A percentile compares a stretch with the other conserved stretches of the same genome.
These are phyloP conservation scores for Poeciliopsis paucimaculata DNA, from an alignment of 2,797 vertebrate genomes.

Conservation along the genomic window DNA sequence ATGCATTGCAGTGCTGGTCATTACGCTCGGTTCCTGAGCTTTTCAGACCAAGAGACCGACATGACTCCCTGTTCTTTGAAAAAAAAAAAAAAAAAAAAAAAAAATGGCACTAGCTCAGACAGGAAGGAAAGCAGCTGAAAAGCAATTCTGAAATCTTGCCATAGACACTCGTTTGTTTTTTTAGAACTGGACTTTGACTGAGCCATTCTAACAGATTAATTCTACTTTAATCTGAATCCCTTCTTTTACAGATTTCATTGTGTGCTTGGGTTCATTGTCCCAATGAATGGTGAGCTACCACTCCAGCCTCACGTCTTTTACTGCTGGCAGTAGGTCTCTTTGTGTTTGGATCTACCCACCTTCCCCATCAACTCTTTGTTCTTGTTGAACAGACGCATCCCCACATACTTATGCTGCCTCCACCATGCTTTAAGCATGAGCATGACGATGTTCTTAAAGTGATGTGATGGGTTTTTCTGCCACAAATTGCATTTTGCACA, in stretches of 20 bases:
- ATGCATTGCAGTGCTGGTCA: slow-evolving; percentile 13
- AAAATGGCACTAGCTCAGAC: background rate
- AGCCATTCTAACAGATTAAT: background rate
- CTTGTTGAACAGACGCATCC: background rate
- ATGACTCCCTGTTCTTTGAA: background rate
- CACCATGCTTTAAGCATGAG: background rate
- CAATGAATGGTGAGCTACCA: background rate
- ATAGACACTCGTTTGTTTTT: too few relatives aligned
- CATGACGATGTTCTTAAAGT: background rate
- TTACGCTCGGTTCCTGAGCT: slow-evolving; percentile 4
- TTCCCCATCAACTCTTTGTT: background rate
- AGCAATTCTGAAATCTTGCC: background rate
- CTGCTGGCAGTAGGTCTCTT: background rate
- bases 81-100: background rate
- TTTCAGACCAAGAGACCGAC: background rate
- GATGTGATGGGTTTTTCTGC: background rate
- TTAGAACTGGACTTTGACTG: background rate
- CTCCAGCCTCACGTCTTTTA: background rate
- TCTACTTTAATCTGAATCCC: background rate
- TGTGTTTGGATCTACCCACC: background rate
- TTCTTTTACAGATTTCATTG: background rate
- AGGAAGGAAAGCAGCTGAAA: background rate
- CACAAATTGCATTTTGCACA: background rate
- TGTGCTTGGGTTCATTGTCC: background rate
- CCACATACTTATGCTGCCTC: background rate